phyloP scores from a whole-genome alignment of 2,113 vertebrate species.

The Beaufortia kweichowensis region DNA sequence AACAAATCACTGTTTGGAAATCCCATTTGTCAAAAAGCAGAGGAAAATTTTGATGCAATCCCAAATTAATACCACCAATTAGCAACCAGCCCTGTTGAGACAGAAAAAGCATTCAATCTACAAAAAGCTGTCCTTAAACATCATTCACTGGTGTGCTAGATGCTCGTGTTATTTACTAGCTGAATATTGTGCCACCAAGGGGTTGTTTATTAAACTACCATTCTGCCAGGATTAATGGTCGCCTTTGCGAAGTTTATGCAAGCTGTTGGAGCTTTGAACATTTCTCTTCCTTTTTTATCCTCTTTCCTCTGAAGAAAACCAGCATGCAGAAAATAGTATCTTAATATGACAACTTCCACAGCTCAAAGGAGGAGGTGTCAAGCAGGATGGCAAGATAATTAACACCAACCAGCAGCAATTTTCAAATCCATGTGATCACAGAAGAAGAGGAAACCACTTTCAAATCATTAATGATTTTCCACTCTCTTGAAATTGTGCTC shows the following conservation, averaged over 20 bases:
- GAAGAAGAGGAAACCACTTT: conserved; percentile 62
- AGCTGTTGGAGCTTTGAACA: conserved; percentile 60
- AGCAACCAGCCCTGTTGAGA: conserved; percentile 19
- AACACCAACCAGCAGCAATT: conserved; percentile 74
- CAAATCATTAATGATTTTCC: conserved; percentile 71
- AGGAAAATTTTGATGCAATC: conserved; percentile 24
- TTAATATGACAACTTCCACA: conserved; percentile 70
- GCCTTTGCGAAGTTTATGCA: conserved; percentile 69
- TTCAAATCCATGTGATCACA: conserved; percentile 72
- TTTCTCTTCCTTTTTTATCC: conserved; percentile 41
- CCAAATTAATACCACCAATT: conserved; percentile 44
- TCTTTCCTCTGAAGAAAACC: conserved; percentile 59
- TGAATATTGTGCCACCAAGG: conserved; percentile 47
- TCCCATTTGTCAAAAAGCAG: conserved; percentile 14
- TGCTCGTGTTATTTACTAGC: conserved; percentile 52
- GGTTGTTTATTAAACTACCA: conserved; percentile 45
- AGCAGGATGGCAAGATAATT: conserved; percentile 75
- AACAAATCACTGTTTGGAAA: conserved; percentile 10
- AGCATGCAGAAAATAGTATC: conserved; percentile 72
- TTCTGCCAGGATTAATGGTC: conserved; percentile 64
- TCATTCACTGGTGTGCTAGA: conserved; percentile 19
- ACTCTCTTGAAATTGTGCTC: conserved; percentile 67
- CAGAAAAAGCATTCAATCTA: conserved; percentile 20
- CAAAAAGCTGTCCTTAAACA: conserved; percentile 34
- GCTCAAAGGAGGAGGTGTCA: conserved; percentile 69